phyloP scores from a whole-genome alignment of 2,888 invertebrate genomes.

The Hemicrepidius hirtus region DNA sequence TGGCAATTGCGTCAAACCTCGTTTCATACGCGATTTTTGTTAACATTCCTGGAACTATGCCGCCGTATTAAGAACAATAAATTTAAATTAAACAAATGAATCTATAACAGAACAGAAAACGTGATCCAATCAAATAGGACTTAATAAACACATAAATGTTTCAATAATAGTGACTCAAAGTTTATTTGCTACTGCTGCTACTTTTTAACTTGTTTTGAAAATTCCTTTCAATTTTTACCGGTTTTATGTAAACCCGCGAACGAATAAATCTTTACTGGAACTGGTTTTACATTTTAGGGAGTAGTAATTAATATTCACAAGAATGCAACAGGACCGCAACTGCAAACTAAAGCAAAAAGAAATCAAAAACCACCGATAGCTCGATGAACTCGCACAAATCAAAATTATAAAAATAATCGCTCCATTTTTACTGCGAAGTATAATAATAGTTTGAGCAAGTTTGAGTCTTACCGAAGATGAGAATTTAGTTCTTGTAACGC shows the following conservation, averaged over 20 bases:
- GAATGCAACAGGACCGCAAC: conserved; percentile 16
- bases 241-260: conserved; percentile 18
- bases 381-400: too few species aligned
- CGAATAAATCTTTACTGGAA: conserved; percentile 23
- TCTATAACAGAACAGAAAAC: too few species aligned
- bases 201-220: not conserved
- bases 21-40: conserved; percentile 26
- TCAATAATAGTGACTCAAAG: not conserved
- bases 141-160: too few species aligned
- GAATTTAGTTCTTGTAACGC: too few species aligned
- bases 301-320: conserved; percentile 30
- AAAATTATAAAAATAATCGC: too few species aligned
- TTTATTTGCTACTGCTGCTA: not conserved
- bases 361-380: not conserved
- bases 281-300: conserved; percentile 32
- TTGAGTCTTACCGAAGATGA: too few species aligned
- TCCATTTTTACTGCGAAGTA: too few species aligned
- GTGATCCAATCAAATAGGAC: too few species aligned
- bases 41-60: conserved; percentile 22
- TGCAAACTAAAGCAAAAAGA: not conserved
- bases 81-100: conserved; percentile 11
- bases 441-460: too few species aligned
- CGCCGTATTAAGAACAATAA: conserved; percentile 23
- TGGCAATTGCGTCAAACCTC: conserved; percentile 32
- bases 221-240: conserved; percentile 8